phyloP scores from a whole-genome alignment of 2,113 vertebrate genomes.

The Scomber colias region DNA sequence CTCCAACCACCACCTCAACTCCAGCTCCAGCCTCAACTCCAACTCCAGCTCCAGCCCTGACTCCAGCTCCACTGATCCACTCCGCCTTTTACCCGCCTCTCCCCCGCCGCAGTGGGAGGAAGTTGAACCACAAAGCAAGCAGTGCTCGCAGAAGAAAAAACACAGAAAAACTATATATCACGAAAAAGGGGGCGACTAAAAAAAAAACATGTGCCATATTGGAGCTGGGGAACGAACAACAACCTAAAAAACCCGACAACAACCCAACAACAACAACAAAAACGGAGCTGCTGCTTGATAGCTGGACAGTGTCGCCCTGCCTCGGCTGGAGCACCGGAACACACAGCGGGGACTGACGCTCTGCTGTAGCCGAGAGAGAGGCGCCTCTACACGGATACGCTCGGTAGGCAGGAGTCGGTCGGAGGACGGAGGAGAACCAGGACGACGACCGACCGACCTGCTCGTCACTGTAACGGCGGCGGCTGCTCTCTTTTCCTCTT shows the following conservation, averaged over 20 bases:
- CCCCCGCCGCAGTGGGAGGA: slow-evolving; percentile 80
- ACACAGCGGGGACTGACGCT: slow-evolving; percentile 1
- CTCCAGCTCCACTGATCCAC: slow-evolving; percentile 37
- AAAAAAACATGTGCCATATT: slow-evolving; percentile 30
- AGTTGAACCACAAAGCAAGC: slow-evolving; percentile 70
- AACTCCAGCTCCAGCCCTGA: slow-evolving; percentile 40
- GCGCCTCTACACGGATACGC: slow-evolving; percentile 21
- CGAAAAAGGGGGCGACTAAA: neutral
- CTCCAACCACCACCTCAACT: no score
- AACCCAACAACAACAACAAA: no score
- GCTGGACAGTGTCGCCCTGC: neutral
- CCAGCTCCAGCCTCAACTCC: no score
- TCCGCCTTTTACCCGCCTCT: slow-evolving; percentile 70
- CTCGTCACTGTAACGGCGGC: neutral
- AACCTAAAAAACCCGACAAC: neutral
- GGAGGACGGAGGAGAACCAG: slow-evolving; percentile 22
- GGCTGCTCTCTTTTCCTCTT: no score
- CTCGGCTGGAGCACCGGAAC: neutral
- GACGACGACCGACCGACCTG: slow-evolving; percentile 42
- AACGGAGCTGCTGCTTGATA: neutral
- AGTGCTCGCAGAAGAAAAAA: slow-evolving; percentile 26
- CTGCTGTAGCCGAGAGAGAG: neutral
- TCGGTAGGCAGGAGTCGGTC: slow-evolving; percentile 34
- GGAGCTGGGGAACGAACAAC: neutral
- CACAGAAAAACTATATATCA: slow-evolving; percentile 31